phyloP scores from a whole-genome alignment of 2,888 invertebrate genomes.

The Lochmaea crataegi region DNA sequence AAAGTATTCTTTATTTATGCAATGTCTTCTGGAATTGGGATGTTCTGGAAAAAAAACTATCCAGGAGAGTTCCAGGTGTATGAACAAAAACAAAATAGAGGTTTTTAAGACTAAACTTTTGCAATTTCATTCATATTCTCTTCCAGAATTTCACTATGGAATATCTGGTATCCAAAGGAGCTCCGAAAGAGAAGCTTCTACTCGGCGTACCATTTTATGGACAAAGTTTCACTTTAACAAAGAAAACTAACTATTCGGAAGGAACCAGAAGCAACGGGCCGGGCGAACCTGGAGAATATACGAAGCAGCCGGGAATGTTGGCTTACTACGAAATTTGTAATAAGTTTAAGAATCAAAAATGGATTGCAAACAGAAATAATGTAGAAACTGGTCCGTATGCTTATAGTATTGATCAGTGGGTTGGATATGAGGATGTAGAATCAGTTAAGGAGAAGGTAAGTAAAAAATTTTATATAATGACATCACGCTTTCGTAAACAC shows the following conservation, averaged over 20 bases:
- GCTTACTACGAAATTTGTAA: slow-evolving; percentile 89
- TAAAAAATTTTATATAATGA: too few relatives aligned
- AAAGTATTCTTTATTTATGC: too few relatives aligned
- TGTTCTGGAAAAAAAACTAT: too few relatives aligned
- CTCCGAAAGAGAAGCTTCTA: slow-evolving; percentile 80
- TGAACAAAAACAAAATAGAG: too few relatives aligned
- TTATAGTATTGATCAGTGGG: slow-evolving; percentile 86
- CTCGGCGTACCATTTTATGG: slow-evolving; percentile 90
- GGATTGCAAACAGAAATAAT: slow-evolving; percentile 73
- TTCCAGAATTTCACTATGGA: slow-evolving; percentile 83
- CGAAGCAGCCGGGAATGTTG: slow-evolving; percentile 88
- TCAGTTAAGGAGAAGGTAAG: slow-evolving; percentile 80
- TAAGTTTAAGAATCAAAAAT: slow-evolving; percentile 75
- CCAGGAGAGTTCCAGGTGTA: too few relatives aligned
- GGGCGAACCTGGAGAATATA: slow-evolving; percentile 83
- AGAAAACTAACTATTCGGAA: slow-evolving; percentile 64
- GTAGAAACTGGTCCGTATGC: slow-evolving; percentile 80
- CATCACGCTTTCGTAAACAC: too few relatives aligned
- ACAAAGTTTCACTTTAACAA: slow-evolving; percentile 80
- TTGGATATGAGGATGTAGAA: slow-evolving; percentile 85
- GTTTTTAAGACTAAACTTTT: too few relatives aligned
- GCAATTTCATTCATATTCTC: too few relatives aligned
- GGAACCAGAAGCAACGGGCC: slow-evolving; percentile 78
- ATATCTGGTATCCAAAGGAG: slow-evolving; percentile 78
- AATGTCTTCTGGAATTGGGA: too few relatives aligned